Evolutionary conservation across 1,140 invertebrate species (phyloP).

Genomic region (Drosophila cardini): DNA sequence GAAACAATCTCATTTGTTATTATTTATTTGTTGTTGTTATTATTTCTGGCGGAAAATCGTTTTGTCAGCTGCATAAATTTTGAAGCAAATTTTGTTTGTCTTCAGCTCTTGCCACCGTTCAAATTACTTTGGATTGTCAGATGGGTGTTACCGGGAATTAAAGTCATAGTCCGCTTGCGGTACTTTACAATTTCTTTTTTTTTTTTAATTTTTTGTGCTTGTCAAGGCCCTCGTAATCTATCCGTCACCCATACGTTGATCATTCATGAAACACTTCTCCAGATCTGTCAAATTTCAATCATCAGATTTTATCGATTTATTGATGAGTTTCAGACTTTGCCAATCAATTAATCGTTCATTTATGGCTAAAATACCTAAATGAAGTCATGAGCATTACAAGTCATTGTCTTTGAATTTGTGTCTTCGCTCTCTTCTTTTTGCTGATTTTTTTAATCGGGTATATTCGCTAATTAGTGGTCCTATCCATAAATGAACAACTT

Average conservation of each 20-base stretch:
- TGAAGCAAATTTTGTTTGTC: constrained; percentile 37
- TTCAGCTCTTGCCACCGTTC: constrained; percentile 25
- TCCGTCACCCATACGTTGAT: neutral
- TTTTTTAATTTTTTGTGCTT: neutral
- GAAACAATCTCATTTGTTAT: constrained; percentile 1
- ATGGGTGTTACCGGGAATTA: neutral
- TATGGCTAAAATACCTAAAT: constrained; percentile 20
- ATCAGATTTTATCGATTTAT: neutral
- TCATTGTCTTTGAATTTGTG: constrained; percentile 15
- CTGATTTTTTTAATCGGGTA: neutral
- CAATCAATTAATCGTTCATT: constrained; percentile 10
- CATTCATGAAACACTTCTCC: constrained; percentile 2
- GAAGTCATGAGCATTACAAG: constrained; percentile 31
- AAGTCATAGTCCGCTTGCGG: neutral
- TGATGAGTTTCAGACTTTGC: constrained; percentile 5
- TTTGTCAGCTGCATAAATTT: constrained; percentile 52
- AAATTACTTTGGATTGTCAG: neutral
- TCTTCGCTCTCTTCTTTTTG: neutral
- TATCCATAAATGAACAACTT: neutral
- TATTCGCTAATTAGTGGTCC: neutral
- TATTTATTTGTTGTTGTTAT: constrained; percentile 19
- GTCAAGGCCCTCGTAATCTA: constrained; percentile 19
- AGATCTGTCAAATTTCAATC: neutral
- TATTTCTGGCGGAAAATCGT: constrained; percentile 25
- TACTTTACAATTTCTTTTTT: neutral